Evolutionary conservation across 2,888 invertebrate species (phyloP), one percentile per base, ranked within the genome.

Genomic region (Anaspis maculata): DNA sequence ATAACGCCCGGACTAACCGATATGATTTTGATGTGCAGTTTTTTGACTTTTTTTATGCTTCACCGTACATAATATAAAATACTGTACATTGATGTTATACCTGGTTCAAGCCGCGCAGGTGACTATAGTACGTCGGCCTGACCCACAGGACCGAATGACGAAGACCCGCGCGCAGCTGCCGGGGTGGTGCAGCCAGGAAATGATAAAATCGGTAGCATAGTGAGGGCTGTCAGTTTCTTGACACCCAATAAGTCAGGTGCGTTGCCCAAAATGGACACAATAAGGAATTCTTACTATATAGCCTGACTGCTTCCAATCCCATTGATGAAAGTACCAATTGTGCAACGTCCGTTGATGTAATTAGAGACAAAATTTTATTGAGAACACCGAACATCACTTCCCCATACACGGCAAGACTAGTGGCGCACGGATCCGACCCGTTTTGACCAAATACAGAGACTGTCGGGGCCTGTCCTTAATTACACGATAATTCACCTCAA

Each of bases 401-500:
- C 46, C 39, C 41, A 45, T 52, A n/a, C n/a, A 52, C 46, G 53
- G 50, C 39, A 50, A 55, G 48, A 53, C 54, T 48, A 43, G 54
- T 59, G 56, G 56, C 56, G 57, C 55, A 57, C 52, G 47, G 49
- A 48, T 45, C 42, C 34, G 46, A 44, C 49, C 50, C 42, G 57
- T 49, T 53, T 50, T 56, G 45, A 51, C 57, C 57, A 54, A 58
- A 56, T 56, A 55, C 34, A 48, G 53, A 40, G 24, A 43, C 37
- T n/a, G n/a, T n/a, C 46, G 39, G 42, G 44, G 37, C 30, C 47
- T 44, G 39, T 37, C 13, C 42, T 46, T 47, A 47, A 48, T 46
- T 48, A 51, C 27, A 32, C 32, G 32, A 36, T 36, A 36, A 37
- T 37, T 37, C 32, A 33, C 30, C 25, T n/a, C 11, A 37, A 15